These are phyloP conservation scores for Silurus lanzhouensis DNA, from an alignment of 2,797 vertebrate species.

Conservation along the genomic window DNA sequence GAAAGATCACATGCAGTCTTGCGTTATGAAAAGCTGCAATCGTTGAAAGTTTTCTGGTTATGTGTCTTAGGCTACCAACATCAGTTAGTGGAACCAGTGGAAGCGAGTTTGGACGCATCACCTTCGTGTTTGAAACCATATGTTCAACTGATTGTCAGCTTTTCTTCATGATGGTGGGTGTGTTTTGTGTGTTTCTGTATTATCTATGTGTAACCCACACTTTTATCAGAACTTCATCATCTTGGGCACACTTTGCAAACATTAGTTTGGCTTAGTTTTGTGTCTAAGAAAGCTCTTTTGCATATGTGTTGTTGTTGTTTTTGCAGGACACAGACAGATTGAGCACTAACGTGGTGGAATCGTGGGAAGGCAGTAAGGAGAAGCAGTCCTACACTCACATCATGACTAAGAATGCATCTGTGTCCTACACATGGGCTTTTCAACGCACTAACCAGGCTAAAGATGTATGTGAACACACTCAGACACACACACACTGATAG, in stretches of 20 bases:
- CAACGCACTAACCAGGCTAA: conserved; percentile 90
- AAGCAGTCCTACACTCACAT: conserved; percentile 89
- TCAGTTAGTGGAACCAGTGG: conserved; percentile 82
- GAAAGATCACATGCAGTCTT: not conserved
- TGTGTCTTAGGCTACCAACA: conserved; percentile 81
- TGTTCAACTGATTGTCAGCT: conserved; percentile 90
- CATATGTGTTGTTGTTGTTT: conserved; percentile 45
- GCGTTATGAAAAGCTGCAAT: not conserved
- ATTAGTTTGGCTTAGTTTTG: conserved; percentile 17
- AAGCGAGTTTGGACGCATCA: conserved; percentile 87
- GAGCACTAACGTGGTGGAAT: conserved; percentile 92
- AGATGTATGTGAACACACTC: conserved; percentile 79
- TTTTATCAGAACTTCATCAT: conserved; percentile 4
- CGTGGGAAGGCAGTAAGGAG: conserved; percentile 87
- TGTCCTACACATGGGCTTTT: conserved; percentile 97
- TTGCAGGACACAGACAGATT: conserved; percentile 90
- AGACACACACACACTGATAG: not conserved
- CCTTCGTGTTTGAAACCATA: conserved; percentile 92
- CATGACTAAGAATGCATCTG: conserved; percentile 89
- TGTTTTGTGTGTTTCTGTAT: not conserved
- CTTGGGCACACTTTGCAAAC: not conserved
- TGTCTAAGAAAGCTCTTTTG: conserved; percentile 1
- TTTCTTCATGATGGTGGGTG: conserved; percentile 95
- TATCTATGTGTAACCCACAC: not conserved
- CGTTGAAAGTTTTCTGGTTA: not conserved